Evolutionary conservation across 2,113 vertebrate species (phyloP), one percentile per base, ranked within the genome.

Genomic region (Podarcis muralis): DNA sequence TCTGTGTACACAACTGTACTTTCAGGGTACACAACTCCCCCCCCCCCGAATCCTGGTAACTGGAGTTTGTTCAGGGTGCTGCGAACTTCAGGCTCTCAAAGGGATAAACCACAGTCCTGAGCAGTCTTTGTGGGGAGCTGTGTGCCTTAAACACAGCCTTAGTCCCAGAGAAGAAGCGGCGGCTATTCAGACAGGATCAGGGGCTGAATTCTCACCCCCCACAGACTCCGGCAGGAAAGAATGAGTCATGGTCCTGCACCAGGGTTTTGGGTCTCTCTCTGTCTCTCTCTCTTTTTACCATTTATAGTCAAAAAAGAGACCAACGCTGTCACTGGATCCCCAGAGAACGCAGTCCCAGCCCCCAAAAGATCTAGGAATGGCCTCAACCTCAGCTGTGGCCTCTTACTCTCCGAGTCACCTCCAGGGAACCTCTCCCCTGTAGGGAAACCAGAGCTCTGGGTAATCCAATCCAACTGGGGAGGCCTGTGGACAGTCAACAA

Each of bases 301-400:
- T 94, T 96, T 95, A 95, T 94, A 93, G 95, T 93, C 94, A 94
- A 85, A 94, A 94, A 81, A 94, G 77, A 65, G 86, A 94, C 91
- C 83, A 74, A 94, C 93, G 93, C 79, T 91, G 79, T 90, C 16
- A 13, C 81, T 0, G 25, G 82, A 91, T 94, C 92, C 94, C 92
- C 90, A 87, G 92, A 94, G 94, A 94, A 91, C 79, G 74, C 23
- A 0, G 91, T 85, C 92, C 91, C n/a, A 0, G 93, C 89, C 94
- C 90, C 92, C 37, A 0, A 88, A 65, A 93, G 91, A 92, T 95
- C 93, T 48, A 35, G 11, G 37, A 66, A 43, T 86, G 91, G 91
- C 86, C 85, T 85, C 3, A 37, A 88, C 89, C 84, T 32, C 78
- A 88, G 85, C 90, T 89, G 95, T 90, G 89, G 91, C 91, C 87